These are phyloP conservation scores for Apostichopus parvimensis DNA, from an alignment of 35 echinoderm and acorn worm species.

Conservation along the genomic window DNA sequence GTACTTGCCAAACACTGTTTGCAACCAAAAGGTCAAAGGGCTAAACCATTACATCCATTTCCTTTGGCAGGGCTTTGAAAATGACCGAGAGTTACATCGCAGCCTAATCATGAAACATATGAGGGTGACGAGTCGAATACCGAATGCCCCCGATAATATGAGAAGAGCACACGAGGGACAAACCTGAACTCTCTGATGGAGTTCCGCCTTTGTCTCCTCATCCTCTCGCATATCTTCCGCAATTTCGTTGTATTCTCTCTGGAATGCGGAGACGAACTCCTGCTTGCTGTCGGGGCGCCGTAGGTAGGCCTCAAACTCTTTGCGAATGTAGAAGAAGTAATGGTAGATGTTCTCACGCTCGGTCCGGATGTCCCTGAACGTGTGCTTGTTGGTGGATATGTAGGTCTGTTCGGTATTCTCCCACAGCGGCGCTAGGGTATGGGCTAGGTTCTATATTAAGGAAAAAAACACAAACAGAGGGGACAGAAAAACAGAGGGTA, in stretches of 20 bases:
- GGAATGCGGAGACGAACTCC: constrained; percentile 84
- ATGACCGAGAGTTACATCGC: too few relatives aligned
- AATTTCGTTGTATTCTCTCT: constrained; percentile 92
- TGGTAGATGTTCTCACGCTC: constrained; percentile 97
- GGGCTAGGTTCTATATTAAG: constrained; percentile 52
- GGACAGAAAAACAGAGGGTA: too few relatives aligned
- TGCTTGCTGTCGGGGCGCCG: constrained; percentile 83
- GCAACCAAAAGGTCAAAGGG: too few relatives aligned
- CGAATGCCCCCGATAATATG: too few relatives aligned
- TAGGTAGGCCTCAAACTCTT: constrained; percentile 85
- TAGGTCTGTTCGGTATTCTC: constrained; percentile 92
- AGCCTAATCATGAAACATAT: too few relatives aligned
- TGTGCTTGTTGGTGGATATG: constrained; percentile 77
- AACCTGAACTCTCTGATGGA: constrained; percentile 93
- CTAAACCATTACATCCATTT: too few relatives aligned
- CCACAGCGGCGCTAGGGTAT: constrained; percentile 79
- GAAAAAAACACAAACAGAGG: too few relatives aligned
- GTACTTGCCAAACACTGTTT: too few relatives aligned
- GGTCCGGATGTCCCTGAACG: constrained; percentile 72
- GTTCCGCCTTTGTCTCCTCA: constrained; percentile 93
- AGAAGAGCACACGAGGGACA: background rate
- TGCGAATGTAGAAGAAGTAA: constrained; percentile 89
- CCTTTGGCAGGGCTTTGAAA: too few relatives aligned
- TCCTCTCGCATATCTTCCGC: constrained; percentile 98
- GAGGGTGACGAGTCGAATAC: too few relatives aligned